Base-by-base conservation (phyloP, 2,797 vertebrate species). In the Hydrocynus forskahlii region DNA sequence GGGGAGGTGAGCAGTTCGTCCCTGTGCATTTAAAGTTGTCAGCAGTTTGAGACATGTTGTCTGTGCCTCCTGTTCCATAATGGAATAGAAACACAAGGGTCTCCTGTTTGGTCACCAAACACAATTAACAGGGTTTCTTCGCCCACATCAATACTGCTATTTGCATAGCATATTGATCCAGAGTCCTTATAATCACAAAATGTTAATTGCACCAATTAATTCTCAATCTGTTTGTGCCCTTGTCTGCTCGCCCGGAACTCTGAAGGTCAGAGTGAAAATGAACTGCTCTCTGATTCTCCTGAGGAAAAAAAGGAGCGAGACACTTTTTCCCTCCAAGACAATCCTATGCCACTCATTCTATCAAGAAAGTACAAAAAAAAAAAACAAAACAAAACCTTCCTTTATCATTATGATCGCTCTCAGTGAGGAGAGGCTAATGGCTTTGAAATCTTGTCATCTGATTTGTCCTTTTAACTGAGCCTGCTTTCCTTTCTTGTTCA, bases 171-270 rank as follows among this genome's bases (percentile, higher is more conserved):
- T 96, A 99, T 99, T 94, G 97, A 98, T 97, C 95, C 90, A 86
- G 89, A 96, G 94, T 95, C 95, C 96, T 97, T 99, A 97, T 95
- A 96, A 96, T 95, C 92, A 93, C 96, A 96, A 97, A 97, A 97
- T 95, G 95, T 97, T 98, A 99, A 99, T 97, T 97, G 96, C 93
- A 95, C 95, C 96, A 98, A 98, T 98, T 98, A 98, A 97, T 97
- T 97, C 94, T 94, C 95, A 96, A 95, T 96, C 96, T 97, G 94
- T 96, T 96, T 93, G 91, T 94, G 95, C 94, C 95, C 92, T 92
- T 95, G 93, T 91, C 94, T 95, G 93, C 93, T 92, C 92, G 92
- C 91, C 89, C 94, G 93, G 91, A 95, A 94, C 90, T 86, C 90
- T 95, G 95, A 97, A 99, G 96, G 97, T 97, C 96, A 97, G 94